Percentiles rank a stretch among this genome's conserved stretches.
Evolutionary conservation across 2,888 invertebrate genomes (phyloP).

Genomic region (Himalopsyche tibetana): DNA sequence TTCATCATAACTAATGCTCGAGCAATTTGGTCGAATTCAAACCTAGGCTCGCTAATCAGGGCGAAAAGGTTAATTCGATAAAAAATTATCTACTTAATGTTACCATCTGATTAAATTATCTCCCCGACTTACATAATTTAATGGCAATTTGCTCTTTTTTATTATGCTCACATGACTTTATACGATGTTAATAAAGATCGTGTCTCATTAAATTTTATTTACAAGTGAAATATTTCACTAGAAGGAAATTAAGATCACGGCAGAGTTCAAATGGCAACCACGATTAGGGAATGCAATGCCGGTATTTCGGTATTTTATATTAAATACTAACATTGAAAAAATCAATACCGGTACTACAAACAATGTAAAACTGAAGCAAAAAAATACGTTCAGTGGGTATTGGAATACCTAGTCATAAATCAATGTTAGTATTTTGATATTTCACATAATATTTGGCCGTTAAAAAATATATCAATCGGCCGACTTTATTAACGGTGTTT

Average conservation of each 20-base stretch:
- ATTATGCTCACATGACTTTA: not conserved
- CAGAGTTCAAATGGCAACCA: slow-evolving; percentile 4
- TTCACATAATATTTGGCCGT: too few relatives aligned
- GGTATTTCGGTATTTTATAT: too few relatives aligned
- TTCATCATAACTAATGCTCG: too few relatives aligned
- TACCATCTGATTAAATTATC: slow-evolving; percentile 5
- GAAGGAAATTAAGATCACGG: not conserved
- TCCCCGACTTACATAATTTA: not conserved
- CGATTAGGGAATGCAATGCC: too few relatives aligned
- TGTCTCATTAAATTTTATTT: slow-evolving; percentile 34
- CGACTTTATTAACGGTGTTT: too few relatives aligned
- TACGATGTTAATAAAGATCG: slow-evolving; percentile 8
- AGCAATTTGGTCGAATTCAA: not conserved
- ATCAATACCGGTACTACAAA: too few relatives aligned
- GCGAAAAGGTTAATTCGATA: slow-evolving; percentile 23
- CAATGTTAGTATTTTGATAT: too few relatives aligned
- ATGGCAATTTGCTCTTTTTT: slow-evolving; percentile 1
- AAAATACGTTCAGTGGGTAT: too few relatives aligned
- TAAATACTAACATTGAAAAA: too few relatives aligned
- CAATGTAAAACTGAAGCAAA: too few relatives aligned
- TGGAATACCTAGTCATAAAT: too few relatives aligned
- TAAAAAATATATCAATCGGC: too few relatives aligned
- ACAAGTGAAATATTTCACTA: slow-evolving; percentile 30
- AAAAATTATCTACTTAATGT: slow-evolving; percentile 10
- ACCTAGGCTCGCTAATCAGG: not conserved